Percentiles rank a stretch among this genome's conserved stretches.
Evolutionary conservation across 2,113 vertebrate species (phyloP).

Genomic region (Catharus minimus): DNA sequence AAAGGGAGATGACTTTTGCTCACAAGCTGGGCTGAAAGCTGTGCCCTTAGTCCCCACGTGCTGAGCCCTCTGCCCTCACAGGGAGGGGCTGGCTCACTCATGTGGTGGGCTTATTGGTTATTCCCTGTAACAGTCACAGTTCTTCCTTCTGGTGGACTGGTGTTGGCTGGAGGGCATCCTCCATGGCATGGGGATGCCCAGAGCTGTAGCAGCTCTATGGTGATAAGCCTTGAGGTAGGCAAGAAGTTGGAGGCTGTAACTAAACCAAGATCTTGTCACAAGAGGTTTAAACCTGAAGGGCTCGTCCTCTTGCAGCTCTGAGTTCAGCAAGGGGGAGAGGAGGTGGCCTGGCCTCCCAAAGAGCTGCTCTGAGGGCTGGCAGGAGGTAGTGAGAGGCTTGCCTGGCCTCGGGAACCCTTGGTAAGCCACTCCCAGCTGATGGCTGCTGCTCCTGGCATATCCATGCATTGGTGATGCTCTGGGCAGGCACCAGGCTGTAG

Average conservation of each 20-base stretch:
- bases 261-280: background rate
- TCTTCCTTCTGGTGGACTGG: background rate
- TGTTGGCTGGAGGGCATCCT: background rate
- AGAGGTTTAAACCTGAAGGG: background rate
- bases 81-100: background rate
- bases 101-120: background rate
- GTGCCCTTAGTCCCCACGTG: background rate
- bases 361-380: background rate
- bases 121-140: background rate
- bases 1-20: background rate
- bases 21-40: background rate
- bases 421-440: background rate
- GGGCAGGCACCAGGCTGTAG: background rate
- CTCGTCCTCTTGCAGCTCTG: background rate
- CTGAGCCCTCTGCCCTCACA: background rate
- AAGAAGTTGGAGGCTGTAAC: background rate
- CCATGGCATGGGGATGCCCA: background rate
- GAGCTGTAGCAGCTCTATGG: background rate
- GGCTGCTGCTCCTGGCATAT: background rate
- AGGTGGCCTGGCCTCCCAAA: background rate
- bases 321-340: background rate
- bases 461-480: accelerated
- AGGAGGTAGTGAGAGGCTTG: background rate
- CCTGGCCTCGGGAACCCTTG: background rate
- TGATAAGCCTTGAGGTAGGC: background rate